phyloP scores from a whole-genome alignment of 2,888 invertebrate species.

The Tachina fera region DNA sequence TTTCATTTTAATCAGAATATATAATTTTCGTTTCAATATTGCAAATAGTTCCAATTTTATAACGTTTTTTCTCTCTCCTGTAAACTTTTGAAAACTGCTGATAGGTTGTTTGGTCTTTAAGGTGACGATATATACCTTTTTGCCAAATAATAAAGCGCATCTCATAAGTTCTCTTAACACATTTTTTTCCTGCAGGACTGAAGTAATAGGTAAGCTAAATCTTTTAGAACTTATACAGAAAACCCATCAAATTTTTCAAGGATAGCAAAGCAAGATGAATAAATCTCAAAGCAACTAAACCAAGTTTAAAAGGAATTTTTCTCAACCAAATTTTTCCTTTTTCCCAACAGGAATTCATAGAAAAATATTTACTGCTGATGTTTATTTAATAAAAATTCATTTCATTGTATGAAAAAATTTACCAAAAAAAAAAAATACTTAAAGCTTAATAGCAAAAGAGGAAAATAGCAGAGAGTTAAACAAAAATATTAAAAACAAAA shows the following conservation, averaged over 20 bases:
- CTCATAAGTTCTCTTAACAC: neutral
- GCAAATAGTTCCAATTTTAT: too few species aligned
- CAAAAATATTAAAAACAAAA: conserved; percentile 4
- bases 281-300: conserved; percentile 2
- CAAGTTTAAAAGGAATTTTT: neutral
- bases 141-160: neutral
- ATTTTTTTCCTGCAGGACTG: neutral
- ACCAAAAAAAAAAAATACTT: conserved; percentile 52
- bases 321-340: neutral
- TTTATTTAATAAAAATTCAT: conserved; percentile 51
- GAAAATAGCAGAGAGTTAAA: neutral
- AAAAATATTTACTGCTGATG: neutral
- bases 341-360: conserved; percentile 7
- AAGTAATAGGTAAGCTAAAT: conserved; percentile 16
- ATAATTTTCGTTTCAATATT: too few species aligned
- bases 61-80: too few species aligned
- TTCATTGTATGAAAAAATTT: conserved; percentile 62
- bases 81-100: too few species aligned
- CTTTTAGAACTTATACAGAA: neutral
- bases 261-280: neutral
- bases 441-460: conserved; percentile 33
- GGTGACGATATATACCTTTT: neutral
- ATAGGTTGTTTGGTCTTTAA: too few species aligned
- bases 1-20: too few species aligned
- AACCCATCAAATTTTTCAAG: conserved; percentile 27